Conservation (phyloP, 2,113 vertebrate species). For the Bubo bubo region DNA sequence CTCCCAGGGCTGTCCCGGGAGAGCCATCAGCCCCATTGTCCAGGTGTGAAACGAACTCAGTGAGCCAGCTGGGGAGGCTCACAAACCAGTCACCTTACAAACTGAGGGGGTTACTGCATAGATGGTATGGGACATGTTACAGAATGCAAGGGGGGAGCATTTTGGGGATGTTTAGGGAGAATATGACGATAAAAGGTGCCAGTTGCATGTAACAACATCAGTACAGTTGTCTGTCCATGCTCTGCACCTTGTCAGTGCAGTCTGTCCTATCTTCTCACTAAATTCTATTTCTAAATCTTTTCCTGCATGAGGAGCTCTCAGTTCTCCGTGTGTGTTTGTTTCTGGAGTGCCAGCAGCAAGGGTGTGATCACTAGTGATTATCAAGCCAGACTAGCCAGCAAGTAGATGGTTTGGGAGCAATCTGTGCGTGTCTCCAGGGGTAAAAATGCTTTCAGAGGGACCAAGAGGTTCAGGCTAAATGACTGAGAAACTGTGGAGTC, state of each 20-base stretch:
- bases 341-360: not conserved
- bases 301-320: not conserved
- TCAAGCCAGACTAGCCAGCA: not conserved
- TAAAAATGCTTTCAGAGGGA: not conserved
- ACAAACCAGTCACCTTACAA: not conserved
- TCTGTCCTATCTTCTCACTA: not conserved
- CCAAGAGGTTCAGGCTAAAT: not conserved
- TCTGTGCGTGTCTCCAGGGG: not conserved
- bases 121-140: not conserved
- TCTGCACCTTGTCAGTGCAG: not conserved
- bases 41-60: not conserved
- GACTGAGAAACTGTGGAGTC: not conserved
- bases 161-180: not conserved
- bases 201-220: not conserved
- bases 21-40: not conserved
- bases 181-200: not conserved
- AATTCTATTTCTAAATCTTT: not conserved
- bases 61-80: not conserved
- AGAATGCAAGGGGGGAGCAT: not conserved
- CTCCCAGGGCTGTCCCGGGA: not conserved
- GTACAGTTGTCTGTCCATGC: not conserved
- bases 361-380: not conserved
- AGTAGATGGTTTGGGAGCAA: not conserved
- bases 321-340: not conserved
- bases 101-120: not conserved